Percentiles rank a stretch among this genome's conserved stretches.
These are phyloP conservation scores for Jacana jacana DNA, from an alignment of 2,113 vertebrate genomes.

Conservation along the genomic window DNA sequence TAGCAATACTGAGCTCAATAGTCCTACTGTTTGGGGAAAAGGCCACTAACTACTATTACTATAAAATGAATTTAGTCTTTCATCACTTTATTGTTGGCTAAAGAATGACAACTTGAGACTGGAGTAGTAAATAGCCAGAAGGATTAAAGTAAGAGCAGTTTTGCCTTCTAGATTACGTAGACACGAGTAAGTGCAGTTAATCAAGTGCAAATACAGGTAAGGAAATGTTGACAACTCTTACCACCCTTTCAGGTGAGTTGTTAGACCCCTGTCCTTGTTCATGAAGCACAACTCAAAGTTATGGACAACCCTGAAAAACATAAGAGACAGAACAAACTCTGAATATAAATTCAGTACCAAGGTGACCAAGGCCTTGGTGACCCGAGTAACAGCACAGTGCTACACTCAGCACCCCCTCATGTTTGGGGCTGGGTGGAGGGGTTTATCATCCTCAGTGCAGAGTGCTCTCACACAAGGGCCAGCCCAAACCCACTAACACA, in stretches of 20 bases:
- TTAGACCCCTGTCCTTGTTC: not conserved
- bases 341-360: not conserved
- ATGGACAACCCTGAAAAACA: constrained; percentile 10
- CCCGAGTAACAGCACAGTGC: not conserved
- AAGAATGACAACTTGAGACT: not conserved
- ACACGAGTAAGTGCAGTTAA: not conserved
- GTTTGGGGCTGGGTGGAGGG: not conserved
- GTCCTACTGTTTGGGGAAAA: not conserved
- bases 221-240: constrained; percentile 15
- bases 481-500: not conserved
- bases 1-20: not conserved
- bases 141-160: not conserved
- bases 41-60: not conserved
- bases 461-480: not conserved
- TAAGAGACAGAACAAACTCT: not conserved
- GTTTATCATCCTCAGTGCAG: not conserved
- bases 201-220: not conserved
- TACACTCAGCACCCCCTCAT: not conserved
- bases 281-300: not conserved
- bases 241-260: not conserved
- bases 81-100: not conserved
- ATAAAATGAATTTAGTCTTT: constrained; percentile 5
- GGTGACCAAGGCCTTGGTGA: not conserved
- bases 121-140: not conserved
- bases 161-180: not conserved